Evolutionary conservation across 2,113 vertebrate species (phyloP).

Genomic region (Corythaeola cristata): DNA sequence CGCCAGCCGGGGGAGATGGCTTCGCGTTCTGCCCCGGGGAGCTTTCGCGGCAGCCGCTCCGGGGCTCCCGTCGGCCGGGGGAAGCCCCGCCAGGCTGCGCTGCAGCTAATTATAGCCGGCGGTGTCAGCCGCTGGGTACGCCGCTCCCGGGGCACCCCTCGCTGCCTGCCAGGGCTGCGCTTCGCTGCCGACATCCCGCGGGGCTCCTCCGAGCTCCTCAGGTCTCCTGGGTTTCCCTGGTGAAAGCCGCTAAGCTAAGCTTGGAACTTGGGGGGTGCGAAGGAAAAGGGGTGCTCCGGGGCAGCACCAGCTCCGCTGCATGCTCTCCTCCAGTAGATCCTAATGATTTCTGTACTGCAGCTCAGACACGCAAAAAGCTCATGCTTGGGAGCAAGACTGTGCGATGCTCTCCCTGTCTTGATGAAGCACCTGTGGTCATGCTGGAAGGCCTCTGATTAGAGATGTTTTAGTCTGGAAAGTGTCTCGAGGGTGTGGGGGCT

Average conservation of each 20-base stretch:
- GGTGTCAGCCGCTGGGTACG: not conserved
- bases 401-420: not conserved
- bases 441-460: not conserved
- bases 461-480: not conserved
- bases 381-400: not conserved
- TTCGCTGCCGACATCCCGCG: not conserved
- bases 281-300: not conserved
- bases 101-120: slow-evolving; percentile 3
- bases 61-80: not conserved
- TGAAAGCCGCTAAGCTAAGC: not conserved
- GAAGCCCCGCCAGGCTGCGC: not conserved
- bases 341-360: not conserved
- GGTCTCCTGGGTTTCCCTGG: not conserved
- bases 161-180: not conserved
- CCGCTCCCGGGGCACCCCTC: not conserved
- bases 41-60: not conserved
- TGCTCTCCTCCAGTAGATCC: no score
- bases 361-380: fast-evolving
- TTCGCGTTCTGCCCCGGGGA: not conserved
- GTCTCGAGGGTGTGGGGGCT: fast-evolving
- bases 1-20: no score
- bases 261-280: no score
- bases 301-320: fast-evolving
- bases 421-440: no score
- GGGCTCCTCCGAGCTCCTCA: not conserved